A percentile compares a stretch with the other conserved stretches of the same genome.
Evolutionary conservation across 2,113 vertebrate species (phyloP).

Genomic region (Zosterops lateralis): DNA sequence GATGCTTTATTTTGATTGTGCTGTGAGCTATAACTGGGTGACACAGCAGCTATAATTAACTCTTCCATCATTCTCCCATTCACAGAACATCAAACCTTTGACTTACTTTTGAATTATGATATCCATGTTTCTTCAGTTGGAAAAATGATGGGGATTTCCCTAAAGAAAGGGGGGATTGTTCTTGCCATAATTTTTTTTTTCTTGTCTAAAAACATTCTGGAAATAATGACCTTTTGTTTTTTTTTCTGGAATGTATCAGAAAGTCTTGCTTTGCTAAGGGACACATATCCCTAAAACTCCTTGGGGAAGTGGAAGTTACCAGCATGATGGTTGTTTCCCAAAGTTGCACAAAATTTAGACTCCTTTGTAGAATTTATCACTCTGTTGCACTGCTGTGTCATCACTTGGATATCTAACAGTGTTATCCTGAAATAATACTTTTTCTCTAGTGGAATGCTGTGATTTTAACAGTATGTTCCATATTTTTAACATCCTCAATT

Average conservation of each 20-base stretch:
- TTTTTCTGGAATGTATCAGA: not conserved
- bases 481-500: not conserved
- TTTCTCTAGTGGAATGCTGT: not conserved
- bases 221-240: not conserved
- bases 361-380: not conserved
- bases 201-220: not conserved
- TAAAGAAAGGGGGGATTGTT: conserved; percentile 12
- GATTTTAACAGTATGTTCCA: not conserved
- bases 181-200: not conserved
- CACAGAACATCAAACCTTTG: conserved; percentile 33
- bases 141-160: not conserved
- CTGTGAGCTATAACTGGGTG: conserved; percentile 25
- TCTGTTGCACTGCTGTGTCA: not conserved
- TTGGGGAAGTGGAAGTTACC: not conserved
- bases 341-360: not conserved
- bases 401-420: accelerated
- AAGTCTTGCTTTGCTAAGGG: not conserved
- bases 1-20: conserved; percentile 44
- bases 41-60: conserved; percentile 54
- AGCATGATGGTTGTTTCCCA: not conserved
- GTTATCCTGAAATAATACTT: not conserved
- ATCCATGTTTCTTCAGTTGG: not conserved
- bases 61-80: conserved; percentile 41
- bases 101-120: conserved; percentile 32
- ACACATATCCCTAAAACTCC: not conserved